These are phyloP conservation scores for Eutrigla gurnardus DNA, from an alignment of 2,797 vertebrate species.

Conservation along the genomic window DNA sequence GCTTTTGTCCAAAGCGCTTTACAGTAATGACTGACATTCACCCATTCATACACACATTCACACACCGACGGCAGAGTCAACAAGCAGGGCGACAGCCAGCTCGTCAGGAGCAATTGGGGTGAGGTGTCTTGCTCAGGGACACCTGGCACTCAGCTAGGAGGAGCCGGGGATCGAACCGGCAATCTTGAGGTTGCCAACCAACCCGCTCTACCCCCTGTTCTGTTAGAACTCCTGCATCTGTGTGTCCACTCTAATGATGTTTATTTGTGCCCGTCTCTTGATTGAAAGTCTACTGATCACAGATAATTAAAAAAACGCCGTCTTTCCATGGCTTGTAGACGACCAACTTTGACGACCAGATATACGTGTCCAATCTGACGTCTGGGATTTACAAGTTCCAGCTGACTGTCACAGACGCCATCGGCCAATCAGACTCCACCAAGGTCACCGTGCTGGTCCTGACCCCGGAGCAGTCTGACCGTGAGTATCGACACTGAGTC, in stretches of 20 bases:
- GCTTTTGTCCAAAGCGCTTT: no score
- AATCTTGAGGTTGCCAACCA: no score
- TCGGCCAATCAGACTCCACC: conserved; percentile 81
- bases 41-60: no score
- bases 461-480: conserved; percentile 88
- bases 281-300: background rate
- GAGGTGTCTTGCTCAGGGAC: no score
- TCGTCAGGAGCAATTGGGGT: no score
- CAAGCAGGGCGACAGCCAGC: no score
- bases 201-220: background rate
- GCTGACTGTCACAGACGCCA: conserved; percentile 83
- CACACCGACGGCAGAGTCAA: no score
- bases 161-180: no score
- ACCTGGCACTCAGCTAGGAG: no score
- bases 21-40: no score
- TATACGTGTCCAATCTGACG: conserved; percentile 88
- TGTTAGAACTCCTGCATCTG: background rate
- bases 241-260: background rate
- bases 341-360: conserved; percentile 73
- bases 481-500: conserved; percentile 79
- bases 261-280: background rate
- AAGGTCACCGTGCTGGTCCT: conserved; percentile 90
- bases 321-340: conserved; percentile 73
- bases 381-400: conserved; percentile 91
- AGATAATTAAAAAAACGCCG: background rate